These are phyloP conservation scores for Subacronicta megacephala DNA, from an alignment of 2,888 invertebrate genomes.

Conservation along the genomic window DNA sequence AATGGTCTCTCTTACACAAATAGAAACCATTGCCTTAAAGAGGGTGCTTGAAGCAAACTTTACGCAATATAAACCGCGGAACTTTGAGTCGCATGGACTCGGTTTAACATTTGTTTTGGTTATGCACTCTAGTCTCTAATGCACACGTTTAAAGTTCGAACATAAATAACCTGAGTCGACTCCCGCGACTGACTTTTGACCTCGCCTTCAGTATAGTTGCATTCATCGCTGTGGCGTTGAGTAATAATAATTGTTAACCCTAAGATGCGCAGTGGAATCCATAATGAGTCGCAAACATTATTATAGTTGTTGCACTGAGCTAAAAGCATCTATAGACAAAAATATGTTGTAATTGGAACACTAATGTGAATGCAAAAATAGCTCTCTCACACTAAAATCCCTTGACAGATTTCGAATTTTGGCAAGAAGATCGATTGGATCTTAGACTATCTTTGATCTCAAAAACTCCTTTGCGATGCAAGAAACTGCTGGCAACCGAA, in stretches of 20 bases:
- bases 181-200: slow-evolving; percentile 65
- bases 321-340: too few species aligned
- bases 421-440: too few species aligned
- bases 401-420: too few species aligned
- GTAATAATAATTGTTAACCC: slow-evolving; percentile 45
- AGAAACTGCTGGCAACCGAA: too few species aligned
- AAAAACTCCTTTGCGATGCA: too few species aligned
- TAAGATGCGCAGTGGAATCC: slow-evolving; percentile 36
- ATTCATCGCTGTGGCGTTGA: slow-evolving; percentile 42
- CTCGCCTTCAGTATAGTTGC: slow-evolving; percentile 51
- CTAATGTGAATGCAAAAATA: too few species aligned
- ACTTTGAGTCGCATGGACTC: slow-evolving; percentile 53
- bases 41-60: slow-evolving; percentile 46
- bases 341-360: too few species aligned
- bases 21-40: slow-evolving; percentile 38
- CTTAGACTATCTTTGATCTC: too few species aligned
- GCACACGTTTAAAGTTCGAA: slow-evolving; percentile 57
- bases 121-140: slow-evolving; percentile 59
- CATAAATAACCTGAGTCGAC: slow-evolving; percentile 57
- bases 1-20: slow-evolving; percentile 35
- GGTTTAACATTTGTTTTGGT: slow-evolving; percentile 57
- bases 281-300: slow-evolving; percentile 22
- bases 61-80: slow-evolving; percentile 49
- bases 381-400: too few species aligned
- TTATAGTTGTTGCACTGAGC: neutral